phyloP scores from a whole-genome alignment of 2,888 invertebrate species.

The Euzetes globulus region DNA sequence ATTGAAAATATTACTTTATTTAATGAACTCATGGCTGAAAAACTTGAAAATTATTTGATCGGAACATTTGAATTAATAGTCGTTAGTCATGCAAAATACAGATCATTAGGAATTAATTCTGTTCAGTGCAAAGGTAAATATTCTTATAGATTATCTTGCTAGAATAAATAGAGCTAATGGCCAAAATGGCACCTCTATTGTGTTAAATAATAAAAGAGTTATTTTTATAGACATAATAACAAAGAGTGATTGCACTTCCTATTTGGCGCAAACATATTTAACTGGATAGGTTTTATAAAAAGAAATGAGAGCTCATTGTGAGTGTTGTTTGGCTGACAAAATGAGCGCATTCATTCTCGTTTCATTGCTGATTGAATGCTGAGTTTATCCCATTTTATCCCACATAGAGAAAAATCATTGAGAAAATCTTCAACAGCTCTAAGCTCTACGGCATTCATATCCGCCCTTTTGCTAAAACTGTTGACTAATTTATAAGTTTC shows the following conservation, averaged over 20 bases:
- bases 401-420: background rate
- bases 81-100: background rate
- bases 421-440: background rate
- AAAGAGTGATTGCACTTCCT: too few relatives aligned
- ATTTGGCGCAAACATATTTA: too few relatives aligned
- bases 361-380: background rate
- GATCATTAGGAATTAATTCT: background rate
- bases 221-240: too few relatives aligned
- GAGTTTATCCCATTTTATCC: background rate
- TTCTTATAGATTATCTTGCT: too few relatives aligned
- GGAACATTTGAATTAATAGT: background rate
- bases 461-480: constrained; percentile 15
- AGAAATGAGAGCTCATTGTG: too few relatives aligned
- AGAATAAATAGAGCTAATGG: too few relatives aligned
- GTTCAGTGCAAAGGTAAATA: too few relatives aligned
- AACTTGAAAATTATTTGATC: background rate
- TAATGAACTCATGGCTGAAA: background rate
- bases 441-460: background rate
- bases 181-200: too few relatives aligned
- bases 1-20: too few relatives aligned
- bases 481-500: background rate
- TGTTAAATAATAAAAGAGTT: too few relatives aligned
- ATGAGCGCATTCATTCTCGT: background rate
- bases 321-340: background rate
- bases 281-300: too few relatives aligned